Percentiles rank a stretch among this genome's conserved stretches.
phyloP scores from a whole-genome alignment of 1,140 invertebrate species.

The Drosophila rufa region DNA sequence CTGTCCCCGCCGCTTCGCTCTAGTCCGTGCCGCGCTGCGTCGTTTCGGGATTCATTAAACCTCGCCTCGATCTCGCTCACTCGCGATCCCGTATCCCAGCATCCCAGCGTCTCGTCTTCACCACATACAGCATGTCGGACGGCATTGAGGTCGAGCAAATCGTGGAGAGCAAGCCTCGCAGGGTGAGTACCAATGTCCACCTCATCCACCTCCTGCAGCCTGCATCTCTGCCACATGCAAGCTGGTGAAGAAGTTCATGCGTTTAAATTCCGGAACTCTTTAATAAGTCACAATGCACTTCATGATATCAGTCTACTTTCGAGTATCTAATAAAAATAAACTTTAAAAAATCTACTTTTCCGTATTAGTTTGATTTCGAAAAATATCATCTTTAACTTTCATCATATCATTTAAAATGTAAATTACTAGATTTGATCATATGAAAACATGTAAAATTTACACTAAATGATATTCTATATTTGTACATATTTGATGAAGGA shows the following conservation, averaged over 20 bases:
- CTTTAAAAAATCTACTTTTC: too few relatives aligned
- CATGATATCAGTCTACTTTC: not conserved
- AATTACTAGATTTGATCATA: too few relatives aligned
- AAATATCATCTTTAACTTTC: too few relatives aligned
- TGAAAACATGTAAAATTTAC: too few relatives aligned
- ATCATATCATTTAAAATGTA: too few relatives aligned
- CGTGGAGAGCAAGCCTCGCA: conserved; percentile 81
- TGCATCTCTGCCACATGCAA: conserved; percentile 3
- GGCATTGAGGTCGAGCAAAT: conserved; percentile 84
- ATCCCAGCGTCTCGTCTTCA: conserved; percentile 24
- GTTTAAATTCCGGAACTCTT: not conserved
- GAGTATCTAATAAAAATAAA: too few relatives aligned
- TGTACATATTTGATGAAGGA: too few relatives aligned
- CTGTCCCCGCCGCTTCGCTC: conserved; percentile 15
- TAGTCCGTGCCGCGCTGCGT: conserved; percentile 2
- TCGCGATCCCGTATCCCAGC: conserved; percentile 22
- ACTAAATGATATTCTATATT: too few relatives aligned
- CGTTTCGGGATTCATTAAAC: conserved; percentile 16
- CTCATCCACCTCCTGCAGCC: conserved; percentile 3
- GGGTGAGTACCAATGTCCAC: conserved; percentile 64
- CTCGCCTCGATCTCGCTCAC: conserved; percentile 5
- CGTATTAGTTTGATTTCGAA: too few relatives aligned
- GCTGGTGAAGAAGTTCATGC: not conserved
- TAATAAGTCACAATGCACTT: not conserved
- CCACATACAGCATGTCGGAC: conserved; percentile 74